Evolutionary conservation across 2,797 vertebrate species (phyloP).

Genomic region (Holocentrus rufus): DNA sequence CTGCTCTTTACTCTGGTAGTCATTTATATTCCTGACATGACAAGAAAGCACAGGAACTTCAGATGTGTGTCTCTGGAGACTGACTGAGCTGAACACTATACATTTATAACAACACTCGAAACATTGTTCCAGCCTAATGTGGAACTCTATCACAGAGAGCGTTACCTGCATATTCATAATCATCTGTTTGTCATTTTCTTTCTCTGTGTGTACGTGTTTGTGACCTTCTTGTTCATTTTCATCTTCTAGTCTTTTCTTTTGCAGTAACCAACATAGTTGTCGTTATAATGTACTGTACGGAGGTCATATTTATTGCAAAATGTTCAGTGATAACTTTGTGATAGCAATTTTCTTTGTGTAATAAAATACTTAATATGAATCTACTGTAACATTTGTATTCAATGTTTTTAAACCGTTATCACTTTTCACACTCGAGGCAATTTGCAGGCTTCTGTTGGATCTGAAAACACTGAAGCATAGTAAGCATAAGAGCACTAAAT

Average conservation of each 20-base stretch:
- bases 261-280: constrained; percentile 69
- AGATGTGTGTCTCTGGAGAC: constrained; percentile 48
- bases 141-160: constrained; percentile 52
- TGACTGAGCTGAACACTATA: constrained; percentile 55
- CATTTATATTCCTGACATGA: constrained; percentile 51
- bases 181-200: constrained; percentile 68
- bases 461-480: not conserved
- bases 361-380: constrained; percentile 80
- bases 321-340: constrained; percentile 83
- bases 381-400: constrained; percentile 54
- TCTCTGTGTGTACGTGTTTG: constrained; percentile 60
- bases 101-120: constrained; percentile 57
- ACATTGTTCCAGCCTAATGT: constrained; percentile 54
- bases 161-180: constrained; percentile 55
- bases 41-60: constrained; percentile 66
- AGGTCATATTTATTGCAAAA: constrained; percentile 84
- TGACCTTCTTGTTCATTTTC: constrained; percentile 55
- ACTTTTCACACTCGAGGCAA: not conserved
- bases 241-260: constrained; percentile 44
- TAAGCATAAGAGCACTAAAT: not conserved
- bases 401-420: constrained; percentile 34
- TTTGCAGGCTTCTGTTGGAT: constrained; percentile 10
- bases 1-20: constrained; percentile 50
- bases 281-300: constrained; percentile 74
- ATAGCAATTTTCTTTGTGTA: constrained; percentile 84